A percentile compares a stretch with the other conserved stretches of the same genome.
Conservation (phyloP, 30 jellyfish, hydroid and myxozoan genomes). For the Rhopilema esculentum region DNA sequence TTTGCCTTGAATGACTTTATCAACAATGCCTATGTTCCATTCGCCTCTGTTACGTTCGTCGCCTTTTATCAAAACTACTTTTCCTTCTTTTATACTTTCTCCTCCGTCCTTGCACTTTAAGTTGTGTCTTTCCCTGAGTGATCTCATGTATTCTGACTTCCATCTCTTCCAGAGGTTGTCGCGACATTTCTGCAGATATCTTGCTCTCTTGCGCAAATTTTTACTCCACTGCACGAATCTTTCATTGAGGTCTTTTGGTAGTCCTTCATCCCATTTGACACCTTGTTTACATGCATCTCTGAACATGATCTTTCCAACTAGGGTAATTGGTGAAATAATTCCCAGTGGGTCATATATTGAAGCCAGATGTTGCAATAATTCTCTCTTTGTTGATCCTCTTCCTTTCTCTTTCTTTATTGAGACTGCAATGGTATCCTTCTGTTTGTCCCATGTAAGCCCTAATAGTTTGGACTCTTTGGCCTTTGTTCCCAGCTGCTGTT, state of each 20-base stretch:
- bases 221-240: slow-evolving; percentile 15
- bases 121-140: slow-evolving; percentile 51
- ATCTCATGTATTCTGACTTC: slow-evolving; percentile 57
- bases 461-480: slow-evolving; percentile 9
- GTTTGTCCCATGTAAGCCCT: slow-evolving; percentile 67
- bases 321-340: slow-evolving; percentile 60
- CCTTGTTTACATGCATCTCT: slow-evolving; percentile 51
- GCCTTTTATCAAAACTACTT: slow-evolving; percentile 62
- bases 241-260: slow-evolving; percentile 13
- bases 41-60: slow-evolving; percentile 33
- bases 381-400: slow-evolving; percentile 59
- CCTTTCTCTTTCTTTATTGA: slow-evolving; percentile 17
- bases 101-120: not conserved
- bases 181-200: slow-evolving; percentile 60
- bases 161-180: slow-evolving; percentile 76
- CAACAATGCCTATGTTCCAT: slow-evolving; percentile 44
- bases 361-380: slow-evolving; percentile 44
- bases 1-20: slow-evolving; percentile 2
- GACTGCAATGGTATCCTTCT: slow-evolving; percentile 9
- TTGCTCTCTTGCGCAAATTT: slow-evolving; percentile 59
- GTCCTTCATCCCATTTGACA: slow-evolving; percentile 48
- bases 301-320: slow-evolving; percentile 41
- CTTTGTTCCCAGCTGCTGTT: slow-evolving; percentile 31
- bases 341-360: slow-evolving; percentile 73
- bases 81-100: slow-evolving; percentile 12